phyloP scores from a whole-genome alignment of 2,113 vertebrate genomes.

The Pontoporia blainvillei region DNA sequence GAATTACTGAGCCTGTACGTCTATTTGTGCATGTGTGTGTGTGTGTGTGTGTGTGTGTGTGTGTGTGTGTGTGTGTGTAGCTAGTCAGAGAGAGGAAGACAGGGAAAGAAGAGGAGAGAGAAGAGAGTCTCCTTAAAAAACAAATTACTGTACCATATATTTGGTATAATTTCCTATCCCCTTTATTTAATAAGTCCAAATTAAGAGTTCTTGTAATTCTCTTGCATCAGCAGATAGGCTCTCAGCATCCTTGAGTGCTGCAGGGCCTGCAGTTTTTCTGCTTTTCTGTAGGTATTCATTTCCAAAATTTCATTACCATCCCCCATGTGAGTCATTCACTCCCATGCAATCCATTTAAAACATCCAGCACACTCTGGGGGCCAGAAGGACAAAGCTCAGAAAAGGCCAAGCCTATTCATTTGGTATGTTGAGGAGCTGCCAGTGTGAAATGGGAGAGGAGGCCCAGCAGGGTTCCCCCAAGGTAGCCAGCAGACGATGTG shows the following conservation, averaged over 20 bases:
- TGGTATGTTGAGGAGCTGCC: neutral
- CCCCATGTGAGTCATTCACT: conserved; percentile 59
- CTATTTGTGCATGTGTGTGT: neutral
- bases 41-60: neutral
- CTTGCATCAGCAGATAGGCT: conserved; percentile 1
- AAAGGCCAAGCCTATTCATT: conserved; percentile 1
- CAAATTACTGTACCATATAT: conserved; percentile 13
- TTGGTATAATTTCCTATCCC: conserved; percentile 43
- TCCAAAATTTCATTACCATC: conserved; percentile 53
- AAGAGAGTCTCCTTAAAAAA: conserved; percentile 26
- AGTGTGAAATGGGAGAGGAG: neutral
- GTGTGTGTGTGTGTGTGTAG: neutral
- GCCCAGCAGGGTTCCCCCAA: neutral
- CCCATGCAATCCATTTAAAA: conserved; percentile 56
- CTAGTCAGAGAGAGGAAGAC: neutral
- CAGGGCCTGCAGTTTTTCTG: neutral
- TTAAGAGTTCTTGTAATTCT: conserved; percentile 41
- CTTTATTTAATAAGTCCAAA: conserved; percentile 54
- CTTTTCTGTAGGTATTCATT: conserved; percentile 49
- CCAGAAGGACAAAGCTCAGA: neutral
- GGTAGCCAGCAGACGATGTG: neutral
- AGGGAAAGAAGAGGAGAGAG: neutral
- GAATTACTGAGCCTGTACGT: neutral
- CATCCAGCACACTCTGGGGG: neutral
- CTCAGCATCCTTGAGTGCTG: neutral